phyloP scores from a whole-genome alignment of 2,888 invertebrate genomes.

The Ophioninae sp. region DNA sequence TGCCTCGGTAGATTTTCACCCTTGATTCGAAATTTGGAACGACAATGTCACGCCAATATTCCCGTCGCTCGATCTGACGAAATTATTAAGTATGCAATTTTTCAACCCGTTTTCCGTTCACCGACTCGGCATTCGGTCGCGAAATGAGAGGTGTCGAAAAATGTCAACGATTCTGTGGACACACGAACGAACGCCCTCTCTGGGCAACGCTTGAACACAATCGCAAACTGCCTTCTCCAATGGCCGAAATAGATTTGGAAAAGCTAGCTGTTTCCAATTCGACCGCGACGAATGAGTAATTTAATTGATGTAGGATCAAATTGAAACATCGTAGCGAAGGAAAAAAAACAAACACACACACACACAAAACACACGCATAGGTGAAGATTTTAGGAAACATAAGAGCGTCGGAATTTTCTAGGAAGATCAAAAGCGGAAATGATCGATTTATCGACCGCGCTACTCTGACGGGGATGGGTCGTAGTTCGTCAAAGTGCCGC shows the following conservation, averaged over 20 bases:
- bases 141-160: neutral
- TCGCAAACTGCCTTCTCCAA: neutral
- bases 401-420: neutral
- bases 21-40: neutral
- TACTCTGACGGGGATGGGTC: constrained; percentile 60
- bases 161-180: too few species aligned
- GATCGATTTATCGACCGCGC: constrained; percentile 13
- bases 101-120: neutral
- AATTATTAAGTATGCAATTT: neutral
- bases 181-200: neutral
- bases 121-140: neutral
- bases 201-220: neutral
- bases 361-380: too few species aligned
- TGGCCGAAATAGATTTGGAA: neutral
- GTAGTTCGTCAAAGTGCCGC: constrained; percentile 80
- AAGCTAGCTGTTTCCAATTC: neutral
- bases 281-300: neutral
- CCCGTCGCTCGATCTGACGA: neutral
- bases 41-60: neutral
- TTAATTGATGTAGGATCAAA: neutral
- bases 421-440: constrained; percentile 23
- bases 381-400: neutral
- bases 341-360: neutral
- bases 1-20: neutral
- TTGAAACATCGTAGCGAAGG: neutral